Evolutionary conservation across 2,888 invertebrate genomes (phyloP).

Genomic region (Drosophila anceps): DNA sequence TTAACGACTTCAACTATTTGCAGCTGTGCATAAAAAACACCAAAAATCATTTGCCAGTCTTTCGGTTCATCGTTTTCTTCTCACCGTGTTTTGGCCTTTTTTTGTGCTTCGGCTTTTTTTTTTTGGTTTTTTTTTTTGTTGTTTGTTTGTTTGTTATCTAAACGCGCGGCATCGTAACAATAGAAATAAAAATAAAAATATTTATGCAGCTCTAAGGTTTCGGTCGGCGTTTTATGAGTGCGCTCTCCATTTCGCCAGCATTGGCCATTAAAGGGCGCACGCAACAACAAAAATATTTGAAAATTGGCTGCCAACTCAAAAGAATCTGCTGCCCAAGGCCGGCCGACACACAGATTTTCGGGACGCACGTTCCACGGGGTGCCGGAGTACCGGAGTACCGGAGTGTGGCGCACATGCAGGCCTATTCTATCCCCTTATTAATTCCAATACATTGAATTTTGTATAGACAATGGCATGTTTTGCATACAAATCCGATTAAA

Average conservation of each 20-base stretch:
- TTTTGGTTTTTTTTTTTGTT: constrained; percentile 2
- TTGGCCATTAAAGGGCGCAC: constrained; percentile 67
- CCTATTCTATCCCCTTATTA: constrained; percentile 59
- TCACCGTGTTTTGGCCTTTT: constrained; percentile 6
- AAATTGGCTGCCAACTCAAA: constrained; percentile 61
- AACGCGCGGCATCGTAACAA: constrained; percentile 66
- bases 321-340: constrained; percentile 59
- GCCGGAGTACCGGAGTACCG: not conserved
- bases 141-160: constrained; percentile 31
- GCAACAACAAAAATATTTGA: constrained; percentile 42
- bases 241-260: constrained; percentile 38
- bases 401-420: constrained; percentile 2
- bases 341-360: constrained; percentile 55
- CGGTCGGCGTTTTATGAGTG: constrained; percentile 56
- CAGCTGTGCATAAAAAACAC: constrained; percentile 63
- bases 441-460: constrained; percentile 77
- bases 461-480: constrained; percentile 70
- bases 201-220: constrained; percentile 66
- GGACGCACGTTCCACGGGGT: constrained; percentile 16
- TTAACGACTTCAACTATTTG: constrained; percentile 69
- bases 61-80: constrained; percentile 35
- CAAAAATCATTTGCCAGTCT: constrained; percentile 52
- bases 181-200: constrained; percentile 72
- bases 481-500: constrained; percentile 71
- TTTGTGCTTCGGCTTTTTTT: not conserved